Evolutionary conservation across 2,888 invertebrate species (phyloP).

Genomic region (Mesoligia furuncula): DNA sequence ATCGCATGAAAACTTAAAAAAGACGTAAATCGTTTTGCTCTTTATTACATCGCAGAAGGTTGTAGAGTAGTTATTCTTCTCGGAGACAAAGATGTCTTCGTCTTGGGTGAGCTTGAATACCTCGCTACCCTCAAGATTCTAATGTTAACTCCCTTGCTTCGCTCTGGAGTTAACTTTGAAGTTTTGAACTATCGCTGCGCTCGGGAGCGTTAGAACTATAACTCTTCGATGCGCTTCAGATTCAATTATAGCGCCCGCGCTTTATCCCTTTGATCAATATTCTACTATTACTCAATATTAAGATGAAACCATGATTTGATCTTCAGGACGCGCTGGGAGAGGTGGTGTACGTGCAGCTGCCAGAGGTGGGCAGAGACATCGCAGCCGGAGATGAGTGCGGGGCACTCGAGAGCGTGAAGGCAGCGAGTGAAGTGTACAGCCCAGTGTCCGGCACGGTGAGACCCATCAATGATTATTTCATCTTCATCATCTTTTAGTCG

Average conservation of each 20-base stretch:
- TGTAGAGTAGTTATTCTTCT: neutral
- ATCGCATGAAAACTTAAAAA: neutral
- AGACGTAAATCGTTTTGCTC: neutral
- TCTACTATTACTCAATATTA: neutral
- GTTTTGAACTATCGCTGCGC: neutral
- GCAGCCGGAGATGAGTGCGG: slow-evolving; percentile 95
- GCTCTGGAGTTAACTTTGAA: neutral
- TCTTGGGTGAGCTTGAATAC: neutral
- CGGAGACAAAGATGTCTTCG: too few relatives aligned
- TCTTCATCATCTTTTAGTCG: neutral
- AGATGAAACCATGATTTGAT: neutral
- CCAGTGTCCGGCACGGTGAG: slow-evolving; percentile 94
- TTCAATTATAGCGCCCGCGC: neutral
- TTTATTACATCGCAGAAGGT: neutral
- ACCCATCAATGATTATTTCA: neutral
- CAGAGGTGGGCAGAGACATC: slow-evolving; percentile 92
- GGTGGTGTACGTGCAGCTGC: slow-evolving; percentile 96
- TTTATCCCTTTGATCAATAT: neutral
- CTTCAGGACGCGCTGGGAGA: slow-evolving; percentile 96
- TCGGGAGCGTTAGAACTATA: neutral
- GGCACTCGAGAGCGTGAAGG: slow-evolving; percentile 97
- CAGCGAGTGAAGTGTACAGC: slow-evolving; percentile 96
- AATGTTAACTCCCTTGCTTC: neutral
- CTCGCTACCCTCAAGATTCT: too few relatives aligned
- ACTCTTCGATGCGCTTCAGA: neutral